Evolutionary conservation across 1,140 invertebrate species (phyloP).

Genomic region (Trissolcus basalis): DNA sequence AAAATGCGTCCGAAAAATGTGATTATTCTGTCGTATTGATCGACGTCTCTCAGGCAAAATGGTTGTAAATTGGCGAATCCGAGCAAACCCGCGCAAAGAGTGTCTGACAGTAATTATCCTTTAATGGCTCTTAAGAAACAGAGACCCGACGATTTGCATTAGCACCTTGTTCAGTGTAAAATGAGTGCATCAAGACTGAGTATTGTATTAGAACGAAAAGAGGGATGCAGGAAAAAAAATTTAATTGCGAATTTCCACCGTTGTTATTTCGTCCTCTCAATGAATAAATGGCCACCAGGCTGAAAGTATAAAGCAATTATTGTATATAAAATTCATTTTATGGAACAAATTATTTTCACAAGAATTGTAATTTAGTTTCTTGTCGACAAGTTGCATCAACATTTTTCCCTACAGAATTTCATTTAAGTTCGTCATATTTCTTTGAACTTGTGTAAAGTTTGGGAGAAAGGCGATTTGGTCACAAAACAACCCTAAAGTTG

Average conservation of each 20-base stretch:
- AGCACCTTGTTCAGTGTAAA: conserved; percentile 49
- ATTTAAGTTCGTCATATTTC: no score
- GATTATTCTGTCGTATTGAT: conserved; percentile 48
- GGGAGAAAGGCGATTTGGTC: no score
- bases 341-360: no score
- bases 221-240: conserved; percentile 29
- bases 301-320: background rate
- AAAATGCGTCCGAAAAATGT: conserved; percentile 44
- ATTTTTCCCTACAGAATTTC: no score
- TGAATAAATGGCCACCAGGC: background rate
- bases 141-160: conserved; percentile 56
- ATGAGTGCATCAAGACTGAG: conserved; percentile 41
- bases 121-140: conserved; percentile 56
- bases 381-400: no score
- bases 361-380: no score
- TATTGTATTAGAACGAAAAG: conserved; percentile 41
- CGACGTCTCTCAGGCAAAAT: conserved; percentile 46
- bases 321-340: no score
- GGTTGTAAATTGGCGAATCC: conserved; percentile 52
- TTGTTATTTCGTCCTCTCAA: conserved; percentile 3
- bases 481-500: no score
- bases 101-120: conserved; percentile 56
- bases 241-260: conserved; percentile 28
- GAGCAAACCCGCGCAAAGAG: conserved; percentile 35
- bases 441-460: no score